These are phyloP conservation scores for Chaenocephalus aceratus DNA, from an alignment of 2,113 vertebrate genomes.

Conservation along the genomic window DNA sequence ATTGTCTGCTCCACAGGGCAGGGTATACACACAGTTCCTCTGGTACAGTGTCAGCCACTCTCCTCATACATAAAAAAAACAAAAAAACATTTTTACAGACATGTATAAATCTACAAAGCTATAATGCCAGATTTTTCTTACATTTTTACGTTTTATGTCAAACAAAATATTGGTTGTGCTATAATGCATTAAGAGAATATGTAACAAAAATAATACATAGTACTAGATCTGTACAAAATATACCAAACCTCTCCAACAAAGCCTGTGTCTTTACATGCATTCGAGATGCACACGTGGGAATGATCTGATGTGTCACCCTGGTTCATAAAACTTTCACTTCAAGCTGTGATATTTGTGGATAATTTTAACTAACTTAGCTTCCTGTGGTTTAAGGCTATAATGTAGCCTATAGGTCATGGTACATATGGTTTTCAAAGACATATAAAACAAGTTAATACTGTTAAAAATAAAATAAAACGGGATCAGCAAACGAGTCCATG, in stretches of 20 bases:
- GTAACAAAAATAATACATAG: slow-evolving; percentile 83
- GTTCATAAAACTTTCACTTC: slow-evolving; percentile 24
- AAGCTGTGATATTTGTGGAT: slow-evolving; percentile 29
- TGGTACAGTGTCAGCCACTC: slow-evolving; percentile 86
- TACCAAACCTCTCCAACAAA: slow-evolving; percentile 76
- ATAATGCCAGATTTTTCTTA: slow-evolving; percentile 69
- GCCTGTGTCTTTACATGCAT: slow-evolving; percentile 62
- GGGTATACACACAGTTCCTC: slow-evolving; percentile 85
- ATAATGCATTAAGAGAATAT: slow-evolving; percentile 80
- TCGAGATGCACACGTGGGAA: slow-evolving; percentile 67
- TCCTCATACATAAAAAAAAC: slow-evolving; percentile 81
- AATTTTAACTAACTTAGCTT: slow-evolving; percentile 4
- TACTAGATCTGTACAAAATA: slow-evolving; percentile 86
- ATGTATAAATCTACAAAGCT: slow-evolving; percentile 84
- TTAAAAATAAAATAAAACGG: slow-evolving; percentile 3
- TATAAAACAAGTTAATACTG: slow-evolving; percentile 57
- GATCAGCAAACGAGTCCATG: slow-evolving; percentile 25
- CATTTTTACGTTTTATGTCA: slow-evolving; percentile 71
- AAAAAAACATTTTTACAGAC: slow-evolving; percentile 82
- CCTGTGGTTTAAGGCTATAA: not conserved
- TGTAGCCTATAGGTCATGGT: not conserved
- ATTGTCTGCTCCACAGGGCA: slow-evolving; percentile 89
- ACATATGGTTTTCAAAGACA: not conserved
- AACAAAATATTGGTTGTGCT: slow-evolving; percentile 80
- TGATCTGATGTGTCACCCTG: slow-evolving; percentile 40